Base-by-base conservation (phyloP, 2,797 vertebrate genomes). In the Trachurus trachurus region DNA sequence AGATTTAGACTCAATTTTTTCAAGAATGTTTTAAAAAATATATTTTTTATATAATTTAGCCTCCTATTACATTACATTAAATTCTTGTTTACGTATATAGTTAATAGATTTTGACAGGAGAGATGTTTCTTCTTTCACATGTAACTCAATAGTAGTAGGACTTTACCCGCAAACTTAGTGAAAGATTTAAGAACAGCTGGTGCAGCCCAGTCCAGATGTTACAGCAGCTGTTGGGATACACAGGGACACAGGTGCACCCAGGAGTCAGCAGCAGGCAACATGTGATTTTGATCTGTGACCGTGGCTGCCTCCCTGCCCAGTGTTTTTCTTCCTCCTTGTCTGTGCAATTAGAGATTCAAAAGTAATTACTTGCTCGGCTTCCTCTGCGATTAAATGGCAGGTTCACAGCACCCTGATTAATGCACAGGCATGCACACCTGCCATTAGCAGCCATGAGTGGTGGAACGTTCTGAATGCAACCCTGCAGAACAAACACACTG, bases 301-400 rank as follows among this genome's bases (percentile, higher is more conserved):
- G 64, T 44, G 60, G 62, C 66, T 62, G 73, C 83, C 64, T 82
- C 67, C 34, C 62, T 26, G 19, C 76, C 7, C 0, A 0, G 1
- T 82, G 77, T 87, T 87, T 90, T 82, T 88, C 82, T 89, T 87
- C 76, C 75, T 84, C 67, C 78, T 85, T 53, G 40, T 86, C 81
- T 76, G 75, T 68, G 69, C 72, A 88, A 96, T 97, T 97, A 97
- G 95, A 96, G 96, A 97, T 98, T 96, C 96, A 96, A 87, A 94
- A 88, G 96, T 95, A 97, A 98, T 98, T 98, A 97, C 96, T 95
- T 97, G 97, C 97, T 97, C 97, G 95, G 97, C 95, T 98, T 98
- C 96, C 96, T 96, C 92, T 87, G 95, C 93, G 94, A 96, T 96
- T 95, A 96, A 96, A 91, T 50, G 44, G 93, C 94, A 84, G 95